Conservation (phyloP, 1,140 invertebrate genomes). For the Aphis gossypii region DNA sequence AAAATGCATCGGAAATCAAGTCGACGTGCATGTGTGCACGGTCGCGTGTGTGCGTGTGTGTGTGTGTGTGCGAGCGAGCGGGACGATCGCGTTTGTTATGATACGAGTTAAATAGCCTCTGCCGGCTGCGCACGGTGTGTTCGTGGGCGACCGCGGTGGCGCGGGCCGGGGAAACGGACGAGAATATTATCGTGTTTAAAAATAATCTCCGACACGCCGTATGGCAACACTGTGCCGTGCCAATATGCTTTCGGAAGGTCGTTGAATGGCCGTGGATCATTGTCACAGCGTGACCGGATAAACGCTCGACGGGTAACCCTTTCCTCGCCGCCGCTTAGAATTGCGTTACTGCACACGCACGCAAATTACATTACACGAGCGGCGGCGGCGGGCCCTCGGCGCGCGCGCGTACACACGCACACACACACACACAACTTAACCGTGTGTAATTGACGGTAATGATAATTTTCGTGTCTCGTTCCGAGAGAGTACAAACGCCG, state of each 20-base stretch:
- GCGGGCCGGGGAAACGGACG: neutral
- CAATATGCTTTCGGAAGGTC: conserved; percentile 57
- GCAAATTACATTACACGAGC: neutral
- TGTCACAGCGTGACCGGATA: conserved; percentile 56
- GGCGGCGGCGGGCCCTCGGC: neutral
- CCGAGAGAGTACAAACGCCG: neutral
- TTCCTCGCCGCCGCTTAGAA: neutral
- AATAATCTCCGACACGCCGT: conserved; percentile 47
- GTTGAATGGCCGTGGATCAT: conserved; percentile 58
- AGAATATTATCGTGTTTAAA: conserved; percentile 49
- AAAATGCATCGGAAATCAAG: conserved; percentile 35
- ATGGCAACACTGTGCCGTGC: conserved; percentile 51
- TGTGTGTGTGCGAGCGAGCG: neutral
- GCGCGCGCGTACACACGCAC: neutral
- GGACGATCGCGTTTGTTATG: conserved; percentile 38
- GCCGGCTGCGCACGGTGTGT: conserved; percentile 7
- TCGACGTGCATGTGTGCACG: neutral
- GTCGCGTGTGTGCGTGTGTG: neutral
- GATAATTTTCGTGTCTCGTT: conserved; percentile 12
- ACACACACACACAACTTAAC: neutral
- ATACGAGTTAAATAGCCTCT: conserved; percentile 55
- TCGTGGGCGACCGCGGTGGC: neutral
- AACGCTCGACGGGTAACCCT: conserved; percentile 41
- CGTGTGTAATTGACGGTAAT: neutral
- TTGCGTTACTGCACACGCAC: neutral